Evolutionary conservation across 92 coral and sea anemone species (phyloP).

Genomic region (Ricordea florida): DNA sequence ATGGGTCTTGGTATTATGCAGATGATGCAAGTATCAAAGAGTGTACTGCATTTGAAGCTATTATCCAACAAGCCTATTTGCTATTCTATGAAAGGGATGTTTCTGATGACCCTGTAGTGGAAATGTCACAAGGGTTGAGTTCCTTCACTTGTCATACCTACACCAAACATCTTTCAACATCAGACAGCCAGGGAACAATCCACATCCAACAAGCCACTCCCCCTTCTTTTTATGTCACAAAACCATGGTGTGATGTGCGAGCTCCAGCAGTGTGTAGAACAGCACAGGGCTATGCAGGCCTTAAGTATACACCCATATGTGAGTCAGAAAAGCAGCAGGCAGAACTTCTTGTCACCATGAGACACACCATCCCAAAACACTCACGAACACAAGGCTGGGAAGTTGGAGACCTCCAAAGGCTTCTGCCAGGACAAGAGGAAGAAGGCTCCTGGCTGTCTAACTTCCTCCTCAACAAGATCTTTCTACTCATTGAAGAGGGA

Average conservation of each 20-base stretch:
- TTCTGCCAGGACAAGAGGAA: slow-evolving; percentile 42
- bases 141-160: not conserved
- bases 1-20: slow-evolving; percentile 47
- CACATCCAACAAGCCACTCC: slow-evolving; percentile 24
- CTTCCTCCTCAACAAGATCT: slow-evolving; percentile 45
- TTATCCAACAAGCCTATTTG: slow-evolving; percentile 48
- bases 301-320: slow-evolving; percentile 24
- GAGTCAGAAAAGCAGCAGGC: slow-evolving; percentile 38
- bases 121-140: slow-evolving; percentile 14
- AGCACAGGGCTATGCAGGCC: slow-evolving; percentile 9
- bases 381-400: slow-evolving; percentile 54
- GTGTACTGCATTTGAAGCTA: slow-evolving; percentile 34
- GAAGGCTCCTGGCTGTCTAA: slow-evolving; percentile 51
- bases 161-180: not conserved
- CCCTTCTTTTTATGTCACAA: not conserved
- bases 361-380: slow-evolving; percentile 32
- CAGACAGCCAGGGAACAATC: slow-evolving; percentile 6
- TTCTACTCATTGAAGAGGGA: slow-evolving; percentile 36
- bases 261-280: slow-evolving; percentile 43
- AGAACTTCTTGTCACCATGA: slow-evolving; percentile 32
- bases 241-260: slow-evolving; percentile 13
- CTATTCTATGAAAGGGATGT: slow-evolving; percentile 37
- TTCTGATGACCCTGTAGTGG: slow-evolving; percentile 17
- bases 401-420: slow-evolving; percentile 33
- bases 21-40: slow-evolving; percentile 35